Conservation (phyloP, 2,888 invertebrate genomes). For the Azorinus chamasolen region DNA sequence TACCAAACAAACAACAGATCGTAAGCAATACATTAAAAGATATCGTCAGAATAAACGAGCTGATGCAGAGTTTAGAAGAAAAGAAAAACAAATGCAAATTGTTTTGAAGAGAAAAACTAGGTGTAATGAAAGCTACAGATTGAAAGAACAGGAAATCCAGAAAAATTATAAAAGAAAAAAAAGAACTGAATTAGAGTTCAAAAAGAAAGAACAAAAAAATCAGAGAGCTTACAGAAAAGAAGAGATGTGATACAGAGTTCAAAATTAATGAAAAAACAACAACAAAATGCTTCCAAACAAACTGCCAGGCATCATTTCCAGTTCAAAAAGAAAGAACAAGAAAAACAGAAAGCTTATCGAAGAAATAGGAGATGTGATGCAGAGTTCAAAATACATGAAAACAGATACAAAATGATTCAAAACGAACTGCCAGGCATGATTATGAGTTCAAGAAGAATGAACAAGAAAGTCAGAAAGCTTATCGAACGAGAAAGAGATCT, state of each 20-base stretch:
- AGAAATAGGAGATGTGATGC: constrained; percentile 4
- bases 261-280: constrained; percentile 4
- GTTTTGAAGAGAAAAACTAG: background rate
- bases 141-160: background rate
- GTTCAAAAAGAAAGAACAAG: background rate
- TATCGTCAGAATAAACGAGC: too few relatives aligned
- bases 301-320: constrained; percentile 1
- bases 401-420: constrained; percentile 7
- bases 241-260: background rate
- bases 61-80: too few relatives aligned
- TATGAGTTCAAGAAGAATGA: too few relatives aligned
- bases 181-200: background rate
- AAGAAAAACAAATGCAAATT: constrained; percentile 1
- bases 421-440: too few relatives aligned
- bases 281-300: constrained; percentile 1
- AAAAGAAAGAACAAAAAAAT: background rate
- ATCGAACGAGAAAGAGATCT: too few relatives aligned
- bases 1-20: too few relatives aligned
- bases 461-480: too few relatives aligned
- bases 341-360: background rate
- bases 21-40: too few relatives aligned
- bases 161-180: background rate
- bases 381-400: constrained; percentile 14
- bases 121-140: background rate
- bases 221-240: background rate